Evolutionary conservation across 2,113 vertebrate species (phyloP), one percentile per base, ranked within the genome.

Genomic region (Limanda limanda): DNA sequence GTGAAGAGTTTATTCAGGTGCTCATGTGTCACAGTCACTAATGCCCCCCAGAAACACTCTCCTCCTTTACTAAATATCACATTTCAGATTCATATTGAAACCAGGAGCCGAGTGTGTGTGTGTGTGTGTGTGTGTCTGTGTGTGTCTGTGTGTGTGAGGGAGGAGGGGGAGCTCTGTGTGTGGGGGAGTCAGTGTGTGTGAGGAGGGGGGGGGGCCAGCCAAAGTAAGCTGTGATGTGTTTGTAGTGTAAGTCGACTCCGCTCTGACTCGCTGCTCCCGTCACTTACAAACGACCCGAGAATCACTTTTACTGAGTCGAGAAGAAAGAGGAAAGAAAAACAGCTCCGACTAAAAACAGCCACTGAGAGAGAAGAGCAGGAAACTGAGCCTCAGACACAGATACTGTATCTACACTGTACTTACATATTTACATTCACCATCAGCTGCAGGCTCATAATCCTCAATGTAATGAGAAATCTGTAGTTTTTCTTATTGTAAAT

Each of bases 1-100:
- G 21, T 82, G 64, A 66, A 70, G 70, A 64, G 88, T 85, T 89
- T 89, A 88, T 81, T 90, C 88, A 91, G 86, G 78, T 87, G 83
- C 74, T 89, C 79, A 61, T 86, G 81, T 90, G 82, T 89, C 85
- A 85, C 54, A 81, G 82, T 83, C 23, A 74, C 87, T 85, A 87
- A 88, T 72, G 54, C 79, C 62, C 54, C 71, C 73, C 68, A 87
- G 65, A 83, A 75, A 79, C 45, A 25, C 21, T 54, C 18, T 54
- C 51, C 69, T 63, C 40, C 11, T 37, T 60, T 45, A 2, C 67
- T 56, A 71, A 51, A 85, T 82, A 91, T 94, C 89, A 82, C 20
- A 71, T 92, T 75, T 92, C 92, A 91, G 60, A 78, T 67, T 76
- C 58, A 79, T 76, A 75, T 59, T 83, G 69, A 79, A 79, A 73